Conservation (phyloP, 1,140 invertebrate species). For the Drosophila funebris region DNA sequence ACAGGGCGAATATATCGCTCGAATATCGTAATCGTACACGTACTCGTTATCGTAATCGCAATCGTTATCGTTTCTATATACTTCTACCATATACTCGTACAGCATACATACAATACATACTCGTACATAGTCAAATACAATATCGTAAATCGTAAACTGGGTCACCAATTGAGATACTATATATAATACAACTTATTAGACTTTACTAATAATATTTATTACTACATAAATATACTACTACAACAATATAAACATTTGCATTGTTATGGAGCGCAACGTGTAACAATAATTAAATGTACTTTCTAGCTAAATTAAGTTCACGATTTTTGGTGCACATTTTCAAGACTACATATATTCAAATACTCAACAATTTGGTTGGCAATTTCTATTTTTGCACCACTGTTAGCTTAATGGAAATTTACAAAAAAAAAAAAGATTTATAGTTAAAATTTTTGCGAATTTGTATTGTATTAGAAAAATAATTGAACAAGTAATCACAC, state of each 20-base stretch:
- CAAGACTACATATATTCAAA: neutral
- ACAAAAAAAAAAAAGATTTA: neutral
- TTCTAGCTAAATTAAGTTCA: slow-evolving; percentile 45
- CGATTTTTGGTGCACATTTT: slow-evolving; percentile 26
- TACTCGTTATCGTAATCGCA: slow-evolving; percentile 11
- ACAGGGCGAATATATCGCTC: slow-evolving; percentile 14
- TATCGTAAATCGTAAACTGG: slow-evolving; percentile 19
- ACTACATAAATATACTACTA: slow-evolving; percentile 3
- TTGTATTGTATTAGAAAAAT: slow-evolving; percentile 17
- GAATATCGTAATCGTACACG: slow-evolving; percentile 32
- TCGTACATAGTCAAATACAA: slow-evolving; percentile 11
- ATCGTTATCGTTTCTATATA: slow-evolving; percentile 17
- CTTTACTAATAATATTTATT: slow-evolving; percentile 1
- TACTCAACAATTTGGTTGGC: slow-evolving; percentile 14
- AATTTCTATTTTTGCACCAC: slow-evolving; percentile 27
- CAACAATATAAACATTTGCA: slow-evolving; percentile 26
- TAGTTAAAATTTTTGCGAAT: slow-evolving; percentile 30
- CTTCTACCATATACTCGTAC: slow-evolving; percentile 19
- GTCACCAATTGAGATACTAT: slow-evolving; percentile 29
- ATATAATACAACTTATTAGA: slow-evolving; percentile 7
- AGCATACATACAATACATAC: slow-evolving; percentile 6
- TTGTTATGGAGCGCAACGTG: slow-evolving; percentile 48
- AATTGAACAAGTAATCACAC: slow-evolving; percentile 6
- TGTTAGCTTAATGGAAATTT: slow-evolving; percentile 18
- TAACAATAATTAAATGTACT: slow-evolving; percentile 45